These are phyloP conservation scores for Pissodes strobi DNA, from an alignment of 1,140 invertebrate species.

Conservation along the genomic window DNA sequence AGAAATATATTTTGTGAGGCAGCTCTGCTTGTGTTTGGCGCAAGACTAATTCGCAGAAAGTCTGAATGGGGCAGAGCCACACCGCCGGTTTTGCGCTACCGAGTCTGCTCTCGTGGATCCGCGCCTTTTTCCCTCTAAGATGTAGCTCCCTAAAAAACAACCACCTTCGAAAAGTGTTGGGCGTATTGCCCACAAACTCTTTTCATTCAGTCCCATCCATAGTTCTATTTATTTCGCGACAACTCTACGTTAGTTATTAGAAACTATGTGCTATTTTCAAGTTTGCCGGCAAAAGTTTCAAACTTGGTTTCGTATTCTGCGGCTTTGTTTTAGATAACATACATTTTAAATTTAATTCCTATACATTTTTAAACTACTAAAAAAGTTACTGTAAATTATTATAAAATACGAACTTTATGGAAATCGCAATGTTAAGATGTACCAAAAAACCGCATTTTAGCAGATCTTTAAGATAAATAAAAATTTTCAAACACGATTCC, in stretches of 20 bases:
- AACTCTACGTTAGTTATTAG: background rate
- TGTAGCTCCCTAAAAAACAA: constrained; percentile 19
- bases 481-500: too few relatives aligned
- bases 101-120: constrained; percentile 30
- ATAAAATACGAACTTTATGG: too few relatives aligned
- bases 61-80: constrained; percentile 20
- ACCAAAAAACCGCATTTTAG: too few relatives aligned
- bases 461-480: too few relatives aligned
- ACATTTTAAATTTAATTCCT: background rate
- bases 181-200: background rate
- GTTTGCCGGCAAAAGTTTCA: constrained; percentile 1
- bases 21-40: constrained; percentile 39
- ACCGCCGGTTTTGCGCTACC: constrained; percentile 36
- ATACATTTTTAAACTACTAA: too few relatives aligned
- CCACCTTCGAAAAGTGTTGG: constrained; percentile 11
- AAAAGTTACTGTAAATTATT: too few relatives aligned
- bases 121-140: constrained; percentile 28
- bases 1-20: constrained; percentile 36
- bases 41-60: constrained; percentile 41
- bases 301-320: background rate
- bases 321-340: background rate
- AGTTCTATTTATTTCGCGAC: background rate
- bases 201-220: too few relatives aligned
- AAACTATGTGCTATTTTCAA: too few relatives aligned
- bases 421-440: too few relatives aligned